phyloP scores from a whole-genome alignment of 1,140 invertebrate species.

The Psix sp. region DNA sequence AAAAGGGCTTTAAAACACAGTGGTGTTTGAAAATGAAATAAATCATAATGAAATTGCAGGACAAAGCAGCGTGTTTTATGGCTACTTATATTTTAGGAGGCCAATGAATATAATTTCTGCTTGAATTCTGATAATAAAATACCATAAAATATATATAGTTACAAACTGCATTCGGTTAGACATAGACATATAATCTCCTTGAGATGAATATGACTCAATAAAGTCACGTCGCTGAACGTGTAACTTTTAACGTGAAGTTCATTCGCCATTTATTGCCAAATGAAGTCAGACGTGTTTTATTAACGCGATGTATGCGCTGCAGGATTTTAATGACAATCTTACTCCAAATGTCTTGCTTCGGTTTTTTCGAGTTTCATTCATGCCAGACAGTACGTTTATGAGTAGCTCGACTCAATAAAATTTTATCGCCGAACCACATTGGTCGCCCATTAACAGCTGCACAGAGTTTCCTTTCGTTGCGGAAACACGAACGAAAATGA shows the following conservation, averaged over 20 bases:
- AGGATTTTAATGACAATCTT: conserved; percentile 41
- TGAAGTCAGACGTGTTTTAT: conserved; percentile 29
- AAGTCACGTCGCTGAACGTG: conserved; percentile 19
- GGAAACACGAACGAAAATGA: conserved; percentile 41
- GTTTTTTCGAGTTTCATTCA: conserved; percentile 43
- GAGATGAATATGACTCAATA: conserved; percentile 24
- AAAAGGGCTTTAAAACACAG: too few relatives aligned
- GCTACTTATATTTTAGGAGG: too few relatives aligned
- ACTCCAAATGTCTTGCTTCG: conserved; percentile 18
- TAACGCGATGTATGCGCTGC: conserved; percentile 18
- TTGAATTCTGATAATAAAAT: conserved; percentile 4
- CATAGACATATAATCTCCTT: conserved; percentile 26
- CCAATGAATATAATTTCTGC: neutral
- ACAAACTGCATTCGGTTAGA: conserved; percentile 5
- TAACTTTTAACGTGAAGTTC: conserved; percentile 33
- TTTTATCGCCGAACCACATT: conserved; percentile 34
- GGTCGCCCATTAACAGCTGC: conserved; percentile 43
- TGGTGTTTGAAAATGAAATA: too few relatives aligned
- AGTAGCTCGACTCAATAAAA: conserved; percentile 29
- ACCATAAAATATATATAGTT: neutral
- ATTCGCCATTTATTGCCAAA: conserved; percentile 36
- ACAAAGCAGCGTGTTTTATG: too few relatives aligned
- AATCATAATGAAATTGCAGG: too few relatives aligned
- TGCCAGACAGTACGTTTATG: conserved; percentile 13
- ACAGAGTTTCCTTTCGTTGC: conserved; percentile 39